Base-by-base conservation (phyloP, 2,888 invertebrate species). In the Aproaerema taeniolella region DNA sequence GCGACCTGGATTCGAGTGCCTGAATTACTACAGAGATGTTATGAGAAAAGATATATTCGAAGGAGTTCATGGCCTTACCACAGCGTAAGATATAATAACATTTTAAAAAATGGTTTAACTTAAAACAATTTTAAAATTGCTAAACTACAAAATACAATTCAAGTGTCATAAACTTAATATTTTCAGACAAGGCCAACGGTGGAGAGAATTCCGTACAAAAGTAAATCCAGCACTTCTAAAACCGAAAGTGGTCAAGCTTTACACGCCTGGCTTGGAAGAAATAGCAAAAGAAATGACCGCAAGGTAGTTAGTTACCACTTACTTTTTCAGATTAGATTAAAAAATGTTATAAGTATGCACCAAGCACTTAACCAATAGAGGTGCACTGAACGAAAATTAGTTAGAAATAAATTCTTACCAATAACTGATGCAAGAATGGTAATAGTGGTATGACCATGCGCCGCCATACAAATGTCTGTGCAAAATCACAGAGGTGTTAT, bases 171-270 rank as follows among this genome's bases (percentile, higher is more conserved):
- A n/a, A n/a, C n/a, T n/a, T n/a, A n/a, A 20, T 6, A 9, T 26
- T 67, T 14, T 11, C 52, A 89, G 89, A 2, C 89, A 91, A 67
- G 92, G 91, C 1, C 81, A 88, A 9, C 80, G 89, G 48, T 93
- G 93, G 93, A 87, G 89, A 28, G 81, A 89, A 38, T 87, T 92
- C 48, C 83, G 93, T 11, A 88, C 89, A 0, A 90, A 89, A 43
- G 91, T 91, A 0, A 92, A 92, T 65, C 91, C 91, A 36, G 86
- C 91, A 24, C 74, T 93, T 65, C 68, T 93, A 65, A 88, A 91
- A 53, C 90, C 91, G 0, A 89, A 90, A 47, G 67, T 87, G 43
- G 77, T 88, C 1, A 88, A 86, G 57, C 60, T 86, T 1, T 90
- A 90, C 46, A 56, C 86, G 2, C 72, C 81, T 1, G 77, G 70